A percentile compares a stretch with the other conserved stretches of the same genome.
phyloP scores from a whole-genome alignment of 2,797 vertebrate species.

The Trichosurus vulpecula region DNA sequence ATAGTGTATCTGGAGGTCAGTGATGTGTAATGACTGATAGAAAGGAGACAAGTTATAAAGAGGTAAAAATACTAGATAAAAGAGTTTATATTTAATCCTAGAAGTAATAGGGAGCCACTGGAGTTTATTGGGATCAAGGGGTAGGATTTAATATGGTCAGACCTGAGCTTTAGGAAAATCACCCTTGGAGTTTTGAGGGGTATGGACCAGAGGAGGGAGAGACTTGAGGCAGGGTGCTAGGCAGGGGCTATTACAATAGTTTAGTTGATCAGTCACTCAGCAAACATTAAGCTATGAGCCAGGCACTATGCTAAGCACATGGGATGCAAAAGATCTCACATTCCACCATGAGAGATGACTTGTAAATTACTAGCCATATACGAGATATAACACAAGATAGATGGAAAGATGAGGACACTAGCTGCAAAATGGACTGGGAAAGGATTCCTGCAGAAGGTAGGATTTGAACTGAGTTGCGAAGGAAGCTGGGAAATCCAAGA shows the following conservation, averaged over 20 bases:
- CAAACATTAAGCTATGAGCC: background rate
- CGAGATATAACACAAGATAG: background rate
- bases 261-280: background rate
- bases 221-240: background rate
- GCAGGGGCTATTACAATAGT: background rate
- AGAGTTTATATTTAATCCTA: background rate
- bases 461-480: background rate
- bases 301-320: background rate
- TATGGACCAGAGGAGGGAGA: background rate
- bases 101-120: background rate
- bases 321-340: background rate
- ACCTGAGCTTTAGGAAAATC: background rate
- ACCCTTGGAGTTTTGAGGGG: background rate
- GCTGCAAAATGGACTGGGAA: background rate
- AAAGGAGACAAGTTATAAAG: background rate
- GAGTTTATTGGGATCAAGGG: background rate
- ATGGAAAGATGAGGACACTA: background rate
- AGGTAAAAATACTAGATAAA: background rate
- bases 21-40: background rate
- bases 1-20: background rate
- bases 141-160: background rate
- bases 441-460: background rate
- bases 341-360: background rate
- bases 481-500: background rate
- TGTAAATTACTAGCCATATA: background rate